Base-by-base conservation (phyloP, 2,888 invertebrate genomes). In the Drosophila borborema region DNA sequence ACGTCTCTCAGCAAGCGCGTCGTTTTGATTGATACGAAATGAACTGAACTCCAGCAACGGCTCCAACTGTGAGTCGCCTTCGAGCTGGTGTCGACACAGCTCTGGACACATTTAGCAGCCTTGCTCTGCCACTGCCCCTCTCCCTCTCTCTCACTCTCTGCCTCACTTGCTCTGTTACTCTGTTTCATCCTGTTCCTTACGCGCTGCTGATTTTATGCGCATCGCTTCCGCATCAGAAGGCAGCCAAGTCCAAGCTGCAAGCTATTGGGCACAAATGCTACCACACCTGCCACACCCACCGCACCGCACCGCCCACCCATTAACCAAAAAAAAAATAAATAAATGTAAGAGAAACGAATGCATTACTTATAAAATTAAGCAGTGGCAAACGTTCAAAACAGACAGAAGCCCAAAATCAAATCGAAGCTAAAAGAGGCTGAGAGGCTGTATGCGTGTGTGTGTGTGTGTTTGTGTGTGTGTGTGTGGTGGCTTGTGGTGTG, bases 11-110 rank as follows among this genome's bases (percentile, higher is more conserved):
- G 61, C 80, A 62, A 60, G 75, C 81, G 80, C 79, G 78, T 79
- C 81, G 86, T 89, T 90, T 89, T 90, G 90, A 90, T 90, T 90
- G 90, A 90, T 90, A 87, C 86, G 77, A 80, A 71, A 61, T 55
- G 55, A 70, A 64, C 60, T 48, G 48, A 48, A 48, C 55, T 58
- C 53, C 31, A 48, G 51, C 48, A 20, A 36, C 60, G 54, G 61
- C 41, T 64, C 53, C 56, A 46, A 36, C 51, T 45, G 41, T 28
- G 40, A 56, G 55, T 60, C 48, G 48, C 46, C 62, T 61, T 9
- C 34, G 61, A 53, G 16, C 66, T 69, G 64, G 59, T 75, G 75
- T 67, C 63, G 75, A 72, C 69, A 60, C 38, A 64, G 46, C 48
- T 43, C 51, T 45, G 66, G 53, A 58, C 66, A 62, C 49, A 70